These are phyloP conservation scores for Drosophila subobscura DNA, from an alignment of 1,140 invertebrate species.

Conservation along the genomic window DNA sequence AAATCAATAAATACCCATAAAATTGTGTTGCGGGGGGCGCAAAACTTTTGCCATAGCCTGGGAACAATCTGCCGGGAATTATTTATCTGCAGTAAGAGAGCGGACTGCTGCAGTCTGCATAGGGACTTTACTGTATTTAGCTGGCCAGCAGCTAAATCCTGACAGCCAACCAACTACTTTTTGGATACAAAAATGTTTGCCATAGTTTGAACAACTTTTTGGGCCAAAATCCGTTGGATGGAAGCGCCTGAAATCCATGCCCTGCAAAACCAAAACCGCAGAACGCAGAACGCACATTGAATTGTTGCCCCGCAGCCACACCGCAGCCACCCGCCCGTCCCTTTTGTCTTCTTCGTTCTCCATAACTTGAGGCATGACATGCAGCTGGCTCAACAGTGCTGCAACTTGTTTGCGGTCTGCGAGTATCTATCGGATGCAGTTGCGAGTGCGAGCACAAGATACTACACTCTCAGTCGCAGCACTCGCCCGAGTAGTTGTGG, in stretches of 20 bases:
- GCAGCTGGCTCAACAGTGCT: slow-evolving; percentile 58
- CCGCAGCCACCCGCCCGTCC: slow-evolving; percentile 24
- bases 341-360: slow-evolving; percentile 6
- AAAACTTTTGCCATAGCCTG: slow-evolving; percentile 49
- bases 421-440: slow-evolving; percentile 64
- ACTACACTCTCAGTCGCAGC: slow-evolving; percentile 3
- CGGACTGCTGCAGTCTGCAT: too few species aligned
- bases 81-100: slow-evolving; percentile 25
- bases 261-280: slow-evolving; percentile 45
- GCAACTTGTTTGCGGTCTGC: slow-evolving; percentile 74
- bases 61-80: slow-evolving; percentile 27
- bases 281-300: slow-evolving; percentile 69
- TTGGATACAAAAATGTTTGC: slow-evolving; percentile 74
- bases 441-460: slow-evolving; percentile 42
- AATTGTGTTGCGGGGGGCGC: slow-evolving; percentile 53
- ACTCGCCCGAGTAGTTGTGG: slow-evolving; percentile 36
- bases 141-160: slow-evolving; percentile 53
- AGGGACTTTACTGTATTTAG: too few species aligned
- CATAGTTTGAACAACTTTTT: slow-evolving; percentile 77
- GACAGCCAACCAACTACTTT: slow-evolving; percentile 76
- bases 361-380: slow-evolving; percentile 23
- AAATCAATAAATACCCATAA: slow-evolving; percentile 80
- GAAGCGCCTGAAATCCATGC: slow-evolving; percentile 14
- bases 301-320: slow-evolving; percentile 13
- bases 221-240: slow-evolving; percentile 40